Percentiles rank a stretch among this genome's conserved stretches.
These are phyloP conservation scores for Micoletzkya japonica DNA, from an alignment of 2,888 invertebrate genomes.

Conservation along the genomic window DNA sequence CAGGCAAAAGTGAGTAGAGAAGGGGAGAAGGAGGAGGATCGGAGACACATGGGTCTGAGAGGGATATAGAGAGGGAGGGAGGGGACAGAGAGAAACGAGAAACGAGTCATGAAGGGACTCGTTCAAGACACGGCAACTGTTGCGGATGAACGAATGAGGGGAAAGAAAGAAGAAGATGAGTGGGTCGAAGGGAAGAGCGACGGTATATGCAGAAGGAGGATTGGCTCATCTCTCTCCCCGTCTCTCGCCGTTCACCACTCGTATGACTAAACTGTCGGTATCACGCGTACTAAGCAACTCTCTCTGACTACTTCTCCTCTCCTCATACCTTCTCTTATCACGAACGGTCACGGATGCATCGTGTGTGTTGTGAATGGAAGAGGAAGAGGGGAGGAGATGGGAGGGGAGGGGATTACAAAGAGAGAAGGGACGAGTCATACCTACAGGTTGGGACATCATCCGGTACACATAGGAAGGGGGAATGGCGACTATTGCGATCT, in stretches of 20 bases:
- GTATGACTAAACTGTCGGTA: too few species aligned
- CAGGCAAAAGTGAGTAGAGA: not conserved
- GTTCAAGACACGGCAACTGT: constrained; percentile 4
- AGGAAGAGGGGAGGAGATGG: not conserved
- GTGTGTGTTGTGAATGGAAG: not conserved
- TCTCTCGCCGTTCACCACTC: too few species aligned
- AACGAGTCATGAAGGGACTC: not conserved
- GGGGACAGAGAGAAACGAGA: not conserved
- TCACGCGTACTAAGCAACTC: too few species aligned
- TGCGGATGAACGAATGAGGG: not conserved
- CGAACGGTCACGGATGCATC: not conserved
- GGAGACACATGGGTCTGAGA: constrained; percentile 17
- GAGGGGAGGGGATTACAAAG: not conserved
- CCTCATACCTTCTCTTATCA: constrained; percentile 14
- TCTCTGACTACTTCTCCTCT: not conserved
- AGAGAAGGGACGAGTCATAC: too few species aligned
- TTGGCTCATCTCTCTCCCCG: too few species aligned
- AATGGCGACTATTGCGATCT: too few species aligned
- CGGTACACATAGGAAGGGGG: too few species aligned
- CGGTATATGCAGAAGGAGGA: not conserved
- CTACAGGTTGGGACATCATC: too few species aligned
- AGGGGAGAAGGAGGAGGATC: not conserved
- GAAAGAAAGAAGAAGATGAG: too few species aligned
- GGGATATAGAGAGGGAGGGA: constrained; percentile 3
- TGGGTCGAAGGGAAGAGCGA: not conserved